phyloP scores from a whole-genome alignment of 2,797 vertebrate species.

The Tympanoctomys barrerae region DNA sequence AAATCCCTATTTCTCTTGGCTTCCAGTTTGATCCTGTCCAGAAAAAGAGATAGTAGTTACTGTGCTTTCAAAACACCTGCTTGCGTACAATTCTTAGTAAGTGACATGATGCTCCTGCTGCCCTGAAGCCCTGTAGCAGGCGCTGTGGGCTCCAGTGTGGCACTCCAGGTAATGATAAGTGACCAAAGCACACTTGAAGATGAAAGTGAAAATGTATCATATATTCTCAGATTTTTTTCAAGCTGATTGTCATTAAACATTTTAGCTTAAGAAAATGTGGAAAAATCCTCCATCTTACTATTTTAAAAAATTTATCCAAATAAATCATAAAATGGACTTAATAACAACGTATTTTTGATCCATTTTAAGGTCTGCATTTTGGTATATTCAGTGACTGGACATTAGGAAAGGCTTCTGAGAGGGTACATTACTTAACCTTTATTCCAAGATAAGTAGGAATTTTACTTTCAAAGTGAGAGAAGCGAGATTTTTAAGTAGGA shows the following conservation, averaged over 20 bases:
- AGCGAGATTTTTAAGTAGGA: background rate
- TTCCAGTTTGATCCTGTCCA: slow-evolving; percentile 59
- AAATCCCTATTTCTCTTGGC: background rate
- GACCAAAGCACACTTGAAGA: slow-evolving; percentile 64
- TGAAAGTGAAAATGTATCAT: slow-evolving; percentile 38
- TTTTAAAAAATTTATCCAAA: background rate
- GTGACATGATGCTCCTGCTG: slow-evolving; percentile 26
- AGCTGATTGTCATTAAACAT: slow-evolving; percentile 71
- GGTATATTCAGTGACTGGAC: background rate
- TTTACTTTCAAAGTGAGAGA: background rate
- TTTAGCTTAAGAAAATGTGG: slow-evolving; percentile 23
- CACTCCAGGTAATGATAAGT: slow-evolving; percentile 88
- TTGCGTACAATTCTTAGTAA: slow-evolving; percentile 36
- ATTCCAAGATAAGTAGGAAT: background rate
- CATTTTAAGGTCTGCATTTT: background rate
- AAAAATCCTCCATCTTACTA: background rate
- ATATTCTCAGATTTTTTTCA: slow-evolving; percentile 61
- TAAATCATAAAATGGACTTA: slow-evolving; percentile 4
- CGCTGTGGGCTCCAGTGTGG: slow-evolving; percentile 82
- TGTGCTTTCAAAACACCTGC: slow-evolving; percentile 66
- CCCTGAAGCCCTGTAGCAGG: slow-evolving; percentile 48
- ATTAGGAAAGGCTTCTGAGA: background rate
- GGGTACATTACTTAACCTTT: background rate
- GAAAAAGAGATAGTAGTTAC: slow-evolving; percentile 63
- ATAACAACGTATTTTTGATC: background rate